Conservation (phyloP, 1,140 invertebrate genomes). For the Drosophila insularis region DNA sequence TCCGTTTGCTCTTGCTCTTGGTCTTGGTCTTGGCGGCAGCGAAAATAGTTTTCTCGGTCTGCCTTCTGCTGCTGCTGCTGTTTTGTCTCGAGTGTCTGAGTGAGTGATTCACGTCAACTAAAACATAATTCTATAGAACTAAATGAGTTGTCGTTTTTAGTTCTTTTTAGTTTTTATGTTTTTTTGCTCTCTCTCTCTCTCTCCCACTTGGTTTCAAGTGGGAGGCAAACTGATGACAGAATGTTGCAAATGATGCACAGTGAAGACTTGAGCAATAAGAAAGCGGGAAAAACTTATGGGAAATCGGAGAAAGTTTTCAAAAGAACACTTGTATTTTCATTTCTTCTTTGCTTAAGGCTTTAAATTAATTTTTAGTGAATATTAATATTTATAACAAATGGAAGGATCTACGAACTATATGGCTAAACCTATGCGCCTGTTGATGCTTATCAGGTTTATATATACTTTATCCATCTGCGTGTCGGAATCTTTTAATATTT, state of each 20-base stretch:
- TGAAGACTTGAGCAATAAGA: not conserved
- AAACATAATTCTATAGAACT: conserved; percentile 75
- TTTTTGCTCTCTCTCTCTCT: conserved; percentile 20
- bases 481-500: too few species aligned
- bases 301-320: not conserved
- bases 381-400: too few species aligned
- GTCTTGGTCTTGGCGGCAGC: conserved; percentile 42
- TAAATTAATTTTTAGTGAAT: too few species aligned
- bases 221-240: conserved; percentile 20
- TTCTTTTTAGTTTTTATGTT: conserved; percentile 46
- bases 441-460: too few species aligned
- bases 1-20: conserved; percentile 44
- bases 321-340: too few species aligned
- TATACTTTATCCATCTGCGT: too few species aligned
- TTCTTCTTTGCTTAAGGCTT: too few species aligned
- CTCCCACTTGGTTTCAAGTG: conserved; percentile 26
- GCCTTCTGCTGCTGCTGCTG: conserved; percentile 12
- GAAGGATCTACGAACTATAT: too few species aligned
- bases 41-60: conserved; percentile 67
- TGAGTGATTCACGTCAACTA: conserved; percentile 79
- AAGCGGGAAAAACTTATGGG: not conserved
- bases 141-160: conserved; percentile 76
- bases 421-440: too few species aligned
- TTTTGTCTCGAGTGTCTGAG: conserved; percentile 65
- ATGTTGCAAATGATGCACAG: not conserved